A percentile compares a stretch with the other conserved stretches of the same genome.
Conservation (phyloP, 2,113 vertebrate genomes). For the Phrynocephalus versicolor region DNA sequence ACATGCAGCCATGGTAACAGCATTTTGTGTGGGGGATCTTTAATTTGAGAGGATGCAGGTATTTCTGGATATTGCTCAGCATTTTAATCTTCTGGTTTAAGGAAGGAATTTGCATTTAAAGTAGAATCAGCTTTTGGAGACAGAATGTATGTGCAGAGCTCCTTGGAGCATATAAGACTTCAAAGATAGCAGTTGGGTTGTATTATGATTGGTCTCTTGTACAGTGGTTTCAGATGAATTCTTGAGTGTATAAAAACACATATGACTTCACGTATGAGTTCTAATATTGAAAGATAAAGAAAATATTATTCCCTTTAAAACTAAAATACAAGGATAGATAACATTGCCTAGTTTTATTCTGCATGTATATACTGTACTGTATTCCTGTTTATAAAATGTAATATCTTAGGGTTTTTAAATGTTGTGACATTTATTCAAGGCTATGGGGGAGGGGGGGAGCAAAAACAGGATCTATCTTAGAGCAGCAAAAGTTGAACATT, state of each 20-base stretch:
- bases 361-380: neutral
- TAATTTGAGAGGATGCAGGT: constrained; percentile 10
- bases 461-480: constrained; percentile 22
- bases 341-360: neutral
- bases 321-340: neutral
- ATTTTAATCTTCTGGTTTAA: neutral
- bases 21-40: constrained; percentile 1
- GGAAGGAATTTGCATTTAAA: neutral
- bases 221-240: neutral
- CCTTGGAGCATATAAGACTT: neutral
- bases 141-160: neutral
- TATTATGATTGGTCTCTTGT: neutral
- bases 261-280: neutral
- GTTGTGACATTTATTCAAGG: constrained; percentile 6
- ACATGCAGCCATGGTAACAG: constrained; percentile 22
- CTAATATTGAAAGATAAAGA: neutral
- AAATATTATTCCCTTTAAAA: neutral
- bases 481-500: neutral
- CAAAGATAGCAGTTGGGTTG: neutral
- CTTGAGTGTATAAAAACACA: neutral
- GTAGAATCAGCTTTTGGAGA: neutral
- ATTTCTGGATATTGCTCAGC: neutral
- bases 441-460: neutral
- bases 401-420: neutral
- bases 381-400: neutral